Evolutionary conservation across 2,797 vertebrate genomes (phyloP), one percentile per base, ranked within the genome.

Genomic region (Triplophysa yarkandensis): DNA sequence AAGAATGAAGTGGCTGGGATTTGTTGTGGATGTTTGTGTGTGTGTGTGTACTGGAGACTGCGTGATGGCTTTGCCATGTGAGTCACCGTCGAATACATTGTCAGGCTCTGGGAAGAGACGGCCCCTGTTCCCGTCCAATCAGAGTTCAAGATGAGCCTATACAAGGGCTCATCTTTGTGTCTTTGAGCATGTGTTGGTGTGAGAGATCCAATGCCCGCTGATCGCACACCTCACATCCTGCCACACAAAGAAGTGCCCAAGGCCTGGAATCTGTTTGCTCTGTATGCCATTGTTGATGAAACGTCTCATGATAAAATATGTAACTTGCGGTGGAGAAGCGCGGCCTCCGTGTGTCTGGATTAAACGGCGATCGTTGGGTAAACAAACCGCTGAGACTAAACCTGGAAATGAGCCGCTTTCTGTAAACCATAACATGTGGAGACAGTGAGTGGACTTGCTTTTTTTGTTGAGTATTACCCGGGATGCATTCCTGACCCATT

Each of bases 61-160:
- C 85, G 85, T 91, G 88, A 91, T 81, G 81, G 75, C 27, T 86
- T 76, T 55, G 61, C 80, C 85, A 82, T 86, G 86, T 90, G 90
- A 91, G 87, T 89, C 90, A 90, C n/a, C n/a, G n/a, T 85, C 81
- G 66, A 80, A 80, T 78, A 83, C 82, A 63, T 70, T 68, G 79
- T 58, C 28, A 74, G 80, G 79, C 80, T 78, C 79, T 78, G 86
- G 77, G 82, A 81, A 83, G 84, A 88, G 81, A 75, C 77, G 81
- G 83, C 50, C 73, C 57, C 67, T 58, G 71, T 50, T 43, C 43
- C 9, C 54, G 9, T 55, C 72, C 72, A 71, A 70, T 76, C 76
- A 64, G 57, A 66, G 39, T 57, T 72, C 46, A 28, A 46, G 27
- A 41, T 68, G 44, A 77, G 60, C 67, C 74, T 71, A 73, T 64